Evolutionary conservation across 2,888 invertebrate species (phyloP), one percentile per base, ranked within the genome.

Genomic region (Drosophila ezoana): DNA sequence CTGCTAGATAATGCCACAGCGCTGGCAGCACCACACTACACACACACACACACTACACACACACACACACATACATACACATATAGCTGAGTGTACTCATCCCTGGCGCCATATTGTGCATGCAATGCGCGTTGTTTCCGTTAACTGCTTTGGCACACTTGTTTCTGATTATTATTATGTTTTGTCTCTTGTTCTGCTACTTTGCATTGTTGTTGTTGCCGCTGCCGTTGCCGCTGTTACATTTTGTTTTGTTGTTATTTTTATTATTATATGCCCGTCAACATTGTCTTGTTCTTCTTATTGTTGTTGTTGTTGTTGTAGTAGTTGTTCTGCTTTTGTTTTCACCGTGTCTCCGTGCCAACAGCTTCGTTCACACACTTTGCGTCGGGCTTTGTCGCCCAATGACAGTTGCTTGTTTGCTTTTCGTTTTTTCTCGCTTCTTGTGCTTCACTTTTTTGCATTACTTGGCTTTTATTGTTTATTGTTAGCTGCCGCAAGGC

Each of bases 81-180:
- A 53, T 23, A 23, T 10, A 13, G 18, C 38, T 49, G 44, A 35
- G 14, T 45, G 69, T 62, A 60, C 81, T 75, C 85, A 75, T 77
- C 75, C 72, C 70, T 54, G 76, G 37, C 71, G 61, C 84, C 87
- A 76, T 83, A 86, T 84, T 84, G 88, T 85, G 89, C 89, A 89
- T 86, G 85, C 89, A 87, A 69, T 83, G 87, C 89, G 88, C 89
- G 83, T 86, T 88, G 89, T 86, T 88, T 86, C 89, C 85, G 85
- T 87, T 86, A 89, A 86, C 85, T 86, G 89, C 87, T 84, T 84
- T 88, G 87, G 89, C 89, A 89, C 85, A 86, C 89, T 86, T 86
- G 85, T 87, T 87, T 89, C 85, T 86, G 85, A 86, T 86, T 89
- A 86, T 89, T 85, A 89, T 86, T 84, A 86, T 84, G 88, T 83